Evolutionary conservation across 2,888 invertebrate genomes (phyloP).

Genomic region (Parasteatoda lunata): DNA sequence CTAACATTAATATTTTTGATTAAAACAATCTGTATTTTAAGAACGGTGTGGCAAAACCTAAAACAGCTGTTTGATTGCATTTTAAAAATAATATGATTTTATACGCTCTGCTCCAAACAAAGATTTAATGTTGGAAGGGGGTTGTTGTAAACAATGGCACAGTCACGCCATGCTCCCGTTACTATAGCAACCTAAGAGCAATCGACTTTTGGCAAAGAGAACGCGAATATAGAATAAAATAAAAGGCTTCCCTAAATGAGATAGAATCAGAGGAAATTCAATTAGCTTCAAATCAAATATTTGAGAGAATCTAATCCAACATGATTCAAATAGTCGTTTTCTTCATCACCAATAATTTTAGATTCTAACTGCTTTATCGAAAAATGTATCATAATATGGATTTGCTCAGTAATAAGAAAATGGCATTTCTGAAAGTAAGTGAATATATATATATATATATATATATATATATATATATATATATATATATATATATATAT

Average conservation of each 20-base stretch:
- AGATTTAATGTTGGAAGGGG: conserved; percentile 27
- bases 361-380: too few relatives aligned
- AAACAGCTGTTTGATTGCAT: too few relatives aligned
- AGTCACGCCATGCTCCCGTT: conserved; percentile 27
- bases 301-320: conserved; percentile 54
- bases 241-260: conserved; percentile 49
- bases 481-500: neutral
- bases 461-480: neutral
- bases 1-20: too few relatives aligned
- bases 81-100: too few relatives aligned
- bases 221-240: conserved; percentile 10
- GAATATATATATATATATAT: neutral
- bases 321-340: too few relatives aligned
- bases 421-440: neutral
- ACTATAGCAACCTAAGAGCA: conserved; percentile 49
- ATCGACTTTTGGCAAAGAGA: conserved; percentile 53
- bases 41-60: too few relatives aligned
- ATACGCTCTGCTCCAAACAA: neutral
- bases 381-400: too few relatives aligned
- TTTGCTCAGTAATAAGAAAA: too few relatives aligned
- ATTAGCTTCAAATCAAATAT: conserved; percentile 57
- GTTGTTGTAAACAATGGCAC: conserved; percentile 54
- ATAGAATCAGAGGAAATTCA: conserved; percentile 54
- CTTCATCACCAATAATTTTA: too few relatives aligned
- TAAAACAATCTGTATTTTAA: too few relatives aligned